Conservation (phyloP, 2,888 invertebrate genomes). For the Panopea generosa region DNA sequence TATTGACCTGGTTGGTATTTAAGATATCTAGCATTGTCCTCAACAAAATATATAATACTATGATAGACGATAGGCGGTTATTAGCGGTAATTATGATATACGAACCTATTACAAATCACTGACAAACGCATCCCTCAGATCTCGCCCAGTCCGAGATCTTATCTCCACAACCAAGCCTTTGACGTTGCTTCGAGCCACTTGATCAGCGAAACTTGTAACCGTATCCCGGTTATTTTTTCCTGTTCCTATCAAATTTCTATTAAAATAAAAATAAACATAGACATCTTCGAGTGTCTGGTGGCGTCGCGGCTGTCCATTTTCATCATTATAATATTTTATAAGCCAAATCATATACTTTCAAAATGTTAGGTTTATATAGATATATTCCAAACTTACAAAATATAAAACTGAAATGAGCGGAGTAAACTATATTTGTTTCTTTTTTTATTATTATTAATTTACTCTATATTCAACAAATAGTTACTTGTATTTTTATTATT, state of each 20-base stretch:
- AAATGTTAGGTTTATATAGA: too few species aligned
- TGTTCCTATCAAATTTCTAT: too few species aligned
- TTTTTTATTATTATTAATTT: too few species aligned
- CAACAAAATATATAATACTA: constrained; percentile 8
- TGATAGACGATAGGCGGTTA: background rate
- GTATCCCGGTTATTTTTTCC: too few species aligned
- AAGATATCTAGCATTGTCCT: background rate
- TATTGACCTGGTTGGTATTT: constrained; percentile 1
- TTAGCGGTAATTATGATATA: constrained; percentile 15
- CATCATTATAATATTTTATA: too few species aligned
- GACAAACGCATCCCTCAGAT: background rate
- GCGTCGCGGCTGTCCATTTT: background rate
- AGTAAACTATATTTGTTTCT: too few species aligned
- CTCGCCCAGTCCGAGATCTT: background rate
- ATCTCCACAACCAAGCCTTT: background rate
- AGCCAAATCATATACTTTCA: too few species aligned
- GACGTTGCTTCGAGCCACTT: background rate
- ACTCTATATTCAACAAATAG: too few species aligned
- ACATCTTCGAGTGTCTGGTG: background rate
- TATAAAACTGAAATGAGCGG: too few species aligned
- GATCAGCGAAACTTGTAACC: too few species aligned
- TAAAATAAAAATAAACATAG: background rate
- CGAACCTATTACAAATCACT: background rate
- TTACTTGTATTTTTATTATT: too few species aligned
- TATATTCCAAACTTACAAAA: too few species aligned